Evolutionary conservation across 1,140 invertebrate species (phyloP).

Genomic region (Anagrus nilaparvatae): DNA sequence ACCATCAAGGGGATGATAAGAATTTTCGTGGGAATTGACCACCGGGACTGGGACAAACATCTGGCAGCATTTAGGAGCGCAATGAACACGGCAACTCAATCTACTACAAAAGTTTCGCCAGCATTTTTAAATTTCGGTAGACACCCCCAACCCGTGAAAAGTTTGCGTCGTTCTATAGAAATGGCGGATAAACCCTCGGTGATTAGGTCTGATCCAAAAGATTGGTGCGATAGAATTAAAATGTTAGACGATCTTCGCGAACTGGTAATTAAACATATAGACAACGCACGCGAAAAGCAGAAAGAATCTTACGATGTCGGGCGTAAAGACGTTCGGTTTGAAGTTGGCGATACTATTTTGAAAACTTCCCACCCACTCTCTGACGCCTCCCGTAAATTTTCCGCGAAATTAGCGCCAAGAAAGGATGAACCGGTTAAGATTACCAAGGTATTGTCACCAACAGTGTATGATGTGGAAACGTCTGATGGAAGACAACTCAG

Average conservation of each 20-base stretch:
- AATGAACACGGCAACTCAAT: no score
- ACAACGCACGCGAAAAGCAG: neutral
- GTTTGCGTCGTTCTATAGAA: no score
- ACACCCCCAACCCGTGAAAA: no score
- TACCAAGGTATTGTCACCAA: neutral
- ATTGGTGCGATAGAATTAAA: neutral
- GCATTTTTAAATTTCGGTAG: no score
- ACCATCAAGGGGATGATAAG: no score
- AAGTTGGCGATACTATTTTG: neutral
- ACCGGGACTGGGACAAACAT: no score
- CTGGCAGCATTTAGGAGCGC: no score
- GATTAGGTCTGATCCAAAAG: no score
- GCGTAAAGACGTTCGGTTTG: neutral
- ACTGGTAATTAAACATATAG: neutral
- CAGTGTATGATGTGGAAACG: neutral
- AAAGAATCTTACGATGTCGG: neutral
- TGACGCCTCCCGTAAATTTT: neutral
- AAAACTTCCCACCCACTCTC: neutral
- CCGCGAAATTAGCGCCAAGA: neutral
- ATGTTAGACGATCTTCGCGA: neutral
- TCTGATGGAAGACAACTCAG: neutral
- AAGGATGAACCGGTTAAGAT: neutral
- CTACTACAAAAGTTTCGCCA: no score
- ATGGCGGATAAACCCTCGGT: no score
- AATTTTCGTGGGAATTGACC: no score